Percentiles rank a stretch among this genome's conserved stretches.
Conservation (phyloP, 2,797 vertebrate species). For the Gallirallus australis region DNA sequence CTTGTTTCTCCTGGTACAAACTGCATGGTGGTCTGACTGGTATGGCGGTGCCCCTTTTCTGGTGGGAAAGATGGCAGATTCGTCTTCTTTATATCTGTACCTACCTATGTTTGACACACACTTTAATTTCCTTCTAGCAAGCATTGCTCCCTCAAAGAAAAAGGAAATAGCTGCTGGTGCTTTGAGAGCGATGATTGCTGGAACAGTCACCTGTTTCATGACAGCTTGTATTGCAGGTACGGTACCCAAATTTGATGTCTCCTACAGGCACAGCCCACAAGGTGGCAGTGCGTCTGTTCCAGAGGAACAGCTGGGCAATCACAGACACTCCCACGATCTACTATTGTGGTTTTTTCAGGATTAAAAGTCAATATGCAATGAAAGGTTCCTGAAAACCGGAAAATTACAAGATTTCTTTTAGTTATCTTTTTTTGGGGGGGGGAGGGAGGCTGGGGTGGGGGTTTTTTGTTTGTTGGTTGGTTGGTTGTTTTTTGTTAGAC, state of each 20-base stretch:
- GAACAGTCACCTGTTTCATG: slow-evolving; percentile 86
- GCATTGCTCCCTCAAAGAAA: slow-evolving; percentile 84
- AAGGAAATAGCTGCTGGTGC: slow-evolving; percentile 82
- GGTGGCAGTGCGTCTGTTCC: neutral
- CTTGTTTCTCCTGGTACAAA: neutral
- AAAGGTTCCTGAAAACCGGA: neutral
- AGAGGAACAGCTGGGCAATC: fast-evolving
- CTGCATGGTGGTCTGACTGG: too few species aligned
- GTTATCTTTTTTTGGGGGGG: too few species aligned
- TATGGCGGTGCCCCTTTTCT: neutral
- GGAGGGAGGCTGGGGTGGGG: too few species aligned
- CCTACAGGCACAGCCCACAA: neutral
- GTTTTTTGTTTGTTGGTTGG: too few species aligned
- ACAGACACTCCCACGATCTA: fast-evolving
- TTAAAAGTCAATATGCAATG: neutral
- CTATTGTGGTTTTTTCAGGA: neutral
- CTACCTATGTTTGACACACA: neutral
- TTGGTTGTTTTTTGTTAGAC: neutral
- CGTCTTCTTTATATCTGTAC: neutral
- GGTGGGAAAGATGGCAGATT: neutral
- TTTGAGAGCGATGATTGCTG: slow-evolving; percentile 84
- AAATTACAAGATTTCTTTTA: neutral
- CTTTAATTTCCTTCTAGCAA: slow-evolving; percentile 73
- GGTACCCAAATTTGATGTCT: fast-evolving
- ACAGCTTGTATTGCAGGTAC: slow-evolving; percentile 90